Percentiles rank a stretch among this genome's conserved stretches.
Evolutionary conservation across 2,797 vertebrate genomes (phyloP).

Genomic region (Triplophysa bombifrons): DNA sequence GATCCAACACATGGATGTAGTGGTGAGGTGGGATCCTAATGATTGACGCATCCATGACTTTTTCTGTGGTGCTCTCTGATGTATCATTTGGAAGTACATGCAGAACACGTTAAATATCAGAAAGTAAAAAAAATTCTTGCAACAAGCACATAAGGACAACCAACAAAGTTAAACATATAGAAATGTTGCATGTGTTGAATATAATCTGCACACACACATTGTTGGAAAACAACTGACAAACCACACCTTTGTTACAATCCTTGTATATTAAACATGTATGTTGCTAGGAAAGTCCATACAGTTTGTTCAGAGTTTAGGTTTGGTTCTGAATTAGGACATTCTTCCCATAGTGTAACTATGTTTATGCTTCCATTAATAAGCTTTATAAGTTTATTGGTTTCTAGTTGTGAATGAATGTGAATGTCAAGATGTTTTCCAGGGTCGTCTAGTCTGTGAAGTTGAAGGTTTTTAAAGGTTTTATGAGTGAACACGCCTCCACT

Average conservation of each 20-base stretch:
- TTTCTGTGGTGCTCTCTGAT: slow-evolving; percentile 3
- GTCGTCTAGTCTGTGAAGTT: background rate
- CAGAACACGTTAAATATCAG: background rate
- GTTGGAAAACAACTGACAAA: background rate
- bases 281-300: background rate
- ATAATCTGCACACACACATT: background rate
- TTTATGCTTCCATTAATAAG: background rate
- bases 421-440: background rate
- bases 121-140: background rate
- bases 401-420: background rate
- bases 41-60: slow-evolving; percentile 75
- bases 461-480: background rate
- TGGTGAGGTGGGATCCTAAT: slow-evolving; percentile 90
- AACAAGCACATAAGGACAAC: background rate
- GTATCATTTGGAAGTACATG: slow-evolving; percentile 9
- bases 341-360: background rate
- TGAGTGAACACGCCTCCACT: slow-evolving; percentile 8
- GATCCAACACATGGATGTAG: slow-evolving; percentile 91
- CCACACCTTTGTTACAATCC: background rate
- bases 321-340: background rate
- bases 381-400: background rate
- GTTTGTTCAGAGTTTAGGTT: too few relatives aligned
- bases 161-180: background rate
- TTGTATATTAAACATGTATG: background rate
- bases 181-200: background rate